These are phyloP conservation scores for Galaxias olidus DNA, from an alignment of 2,797 vertebrate species.

Conservation along the genomic window DNA sequence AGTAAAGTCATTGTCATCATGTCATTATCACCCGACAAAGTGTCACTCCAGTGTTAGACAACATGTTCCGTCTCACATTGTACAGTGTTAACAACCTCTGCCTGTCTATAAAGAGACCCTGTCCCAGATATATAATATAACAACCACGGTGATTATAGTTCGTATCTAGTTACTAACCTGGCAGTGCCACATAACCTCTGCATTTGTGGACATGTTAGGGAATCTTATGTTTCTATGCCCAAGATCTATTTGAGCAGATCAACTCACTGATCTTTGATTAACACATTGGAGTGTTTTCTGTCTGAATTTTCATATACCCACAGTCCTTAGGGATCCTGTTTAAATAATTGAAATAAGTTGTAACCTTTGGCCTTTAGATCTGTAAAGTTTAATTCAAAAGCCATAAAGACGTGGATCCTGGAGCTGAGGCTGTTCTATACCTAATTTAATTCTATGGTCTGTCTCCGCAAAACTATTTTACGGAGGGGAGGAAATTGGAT, in stretches of 20 bases:
- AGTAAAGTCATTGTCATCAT: slow-evolving; percentile 30
- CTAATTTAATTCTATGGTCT: slow-evolving; percentile 50
- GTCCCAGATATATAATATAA: too few species aligned
- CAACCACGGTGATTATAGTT: too few species aligned
- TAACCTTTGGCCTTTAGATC: not conserved
- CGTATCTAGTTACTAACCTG: too few species aligned
- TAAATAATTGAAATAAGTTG: slow-evolving; percentile 43
- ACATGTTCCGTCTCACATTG: not conserved
- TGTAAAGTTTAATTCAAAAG: slow-evolving; percentile 43
- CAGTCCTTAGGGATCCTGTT: slow-evolving; percentile 48
- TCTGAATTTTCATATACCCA: slow-evolving; percentile 37
- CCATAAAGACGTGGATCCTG: slow-evolving; percentile 52
- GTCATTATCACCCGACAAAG: slow-evolving; percentile 26
- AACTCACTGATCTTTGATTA: not conserved
- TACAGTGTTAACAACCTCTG: too few species aligned
- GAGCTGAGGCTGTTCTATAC: slow-evolving; percentile 41
- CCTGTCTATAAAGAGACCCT: too few species aligned
- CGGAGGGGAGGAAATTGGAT: slow-evolving; percentile 41
- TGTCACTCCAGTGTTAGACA: slow-evolving; percentile 33
- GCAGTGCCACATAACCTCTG: too few species aligned
- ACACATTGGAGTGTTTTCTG: slow-evolving; percentile 3
- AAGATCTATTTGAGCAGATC: too few species aligned
- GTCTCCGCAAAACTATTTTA: slow-evolving; percentile 70
- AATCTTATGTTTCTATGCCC: too few species aligned
- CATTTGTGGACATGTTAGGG: too few species aligned